A percentile compares a stretch with the other conserved stretches of the same genome.
phyloP scores from a whole-genome alignment of 2,797 vertebrate genomes.

The Meda fulgida region DNA sequence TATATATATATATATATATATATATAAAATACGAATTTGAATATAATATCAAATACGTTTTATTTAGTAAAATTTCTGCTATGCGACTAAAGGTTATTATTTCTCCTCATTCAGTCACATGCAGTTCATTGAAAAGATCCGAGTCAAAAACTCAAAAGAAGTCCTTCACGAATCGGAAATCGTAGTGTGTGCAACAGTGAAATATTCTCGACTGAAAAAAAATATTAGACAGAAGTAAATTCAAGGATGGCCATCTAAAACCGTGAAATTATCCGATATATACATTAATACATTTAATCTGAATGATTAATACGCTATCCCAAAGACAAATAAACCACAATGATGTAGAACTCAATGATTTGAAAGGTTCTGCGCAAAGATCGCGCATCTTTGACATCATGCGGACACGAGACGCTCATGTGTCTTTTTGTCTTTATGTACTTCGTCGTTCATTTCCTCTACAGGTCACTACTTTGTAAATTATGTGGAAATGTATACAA shows the following conservation, averaged over 20 bases:
- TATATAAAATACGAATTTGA: too few species aligned
- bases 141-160: background rate
- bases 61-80: background rate
- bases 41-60: background rate
- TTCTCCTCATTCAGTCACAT: background rate
- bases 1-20: too few species aligned
- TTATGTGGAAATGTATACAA: constrained; percentile 57
- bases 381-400: background rate
- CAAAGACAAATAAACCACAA: background rate
- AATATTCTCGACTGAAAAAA: constrained; percentile 6
- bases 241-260: background rate
- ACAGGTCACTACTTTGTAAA: background rate
- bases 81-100: background rate
- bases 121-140: background rate
- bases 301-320: background rate
- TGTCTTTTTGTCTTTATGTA: background rate
- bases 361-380: background rate
- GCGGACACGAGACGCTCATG: background rate
- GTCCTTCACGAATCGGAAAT: background rate
- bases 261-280: background rate
- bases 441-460: background rate
- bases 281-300: background rate
- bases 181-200: constrained; percentile 59
- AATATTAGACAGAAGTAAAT: background rate
- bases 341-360: background rate